Conservation (phyloP, 1,140 invertebrate genomes). For the Trachymyrmex cornetzi region DNA sequence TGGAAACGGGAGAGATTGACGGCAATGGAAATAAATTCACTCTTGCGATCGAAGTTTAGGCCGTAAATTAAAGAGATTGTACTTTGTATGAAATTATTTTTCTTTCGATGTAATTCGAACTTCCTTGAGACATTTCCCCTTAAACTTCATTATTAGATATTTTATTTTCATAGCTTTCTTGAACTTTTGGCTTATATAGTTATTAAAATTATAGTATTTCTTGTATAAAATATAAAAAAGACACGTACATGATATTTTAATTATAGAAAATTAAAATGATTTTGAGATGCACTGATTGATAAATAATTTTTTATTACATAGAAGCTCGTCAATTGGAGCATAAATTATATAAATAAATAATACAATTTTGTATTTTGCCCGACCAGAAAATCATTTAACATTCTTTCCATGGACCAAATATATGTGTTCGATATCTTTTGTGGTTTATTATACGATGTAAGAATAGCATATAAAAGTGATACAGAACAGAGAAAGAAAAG, state of each 20-base stretch:
- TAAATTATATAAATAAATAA: background rate
- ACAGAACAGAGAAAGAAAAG: background rate
- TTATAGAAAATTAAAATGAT: background rate
- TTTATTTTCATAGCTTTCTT: background rate
- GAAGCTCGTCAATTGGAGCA: background rate
- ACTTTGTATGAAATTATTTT: background rate
- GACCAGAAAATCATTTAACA: background rate
- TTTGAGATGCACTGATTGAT: background rate
- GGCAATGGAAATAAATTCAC: conserved; percentile 47
- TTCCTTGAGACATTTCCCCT: background rate
- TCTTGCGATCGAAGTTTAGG: conserved; percentile 3
- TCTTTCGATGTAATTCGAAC: background rate
- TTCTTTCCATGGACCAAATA: background rate
- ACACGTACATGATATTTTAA: background rate
- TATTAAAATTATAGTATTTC: background rate
- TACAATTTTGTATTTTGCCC: background rate
- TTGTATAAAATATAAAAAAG: background rate
- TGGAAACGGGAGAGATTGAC: conserved; percentile 18
- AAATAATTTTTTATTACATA: background rate
- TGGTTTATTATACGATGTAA: background rate
- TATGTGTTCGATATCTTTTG: background rate
- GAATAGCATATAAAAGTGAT: background rate
- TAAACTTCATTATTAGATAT: background rate
- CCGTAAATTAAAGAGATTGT: background rate
- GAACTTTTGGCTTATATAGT: background rate